phyloP scores from a whole-genome alignment of 2,888 invertebrate genomes.

The Buathra laborator region DNA sequence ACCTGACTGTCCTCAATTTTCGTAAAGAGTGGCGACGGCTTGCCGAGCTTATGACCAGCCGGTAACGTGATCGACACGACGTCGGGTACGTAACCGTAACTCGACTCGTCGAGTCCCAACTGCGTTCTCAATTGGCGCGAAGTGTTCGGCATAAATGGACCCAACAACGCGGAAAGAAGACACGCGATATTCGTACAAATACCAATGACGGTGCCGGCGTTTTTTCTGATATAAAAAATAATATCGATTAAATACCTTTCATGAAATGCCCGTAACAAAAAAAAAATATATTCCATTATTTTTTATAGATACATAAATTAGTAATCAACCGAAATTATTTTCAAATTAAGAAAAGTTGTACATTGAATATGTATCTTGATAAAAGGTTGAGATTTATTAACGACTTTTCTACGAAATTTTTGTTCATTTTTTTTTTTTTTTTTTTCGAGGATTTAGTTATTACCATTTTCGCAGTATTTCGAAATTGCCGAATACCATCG shows the following conservation, averaged over 20 bases:
- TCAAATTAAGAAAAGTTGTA: too few relatives aligned
- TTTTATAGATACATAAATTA: too few relatives aligned
- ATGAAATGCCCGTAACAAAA: neutral
- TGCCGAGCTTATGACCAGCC: conserved; percentile 94
- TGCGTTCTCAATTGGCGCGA: conserved; percentile 90
- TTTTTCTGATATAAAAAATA: conserved; percentile 83
- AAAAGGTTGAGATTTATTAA: too few relatives aligned
- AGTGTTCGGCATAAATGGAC: conserved; percentile 96
- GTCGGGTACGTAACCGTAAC: conserved; percentile 82
- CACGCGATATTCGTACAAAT: conserved; percentile 93
- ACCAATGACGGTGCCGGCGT: conserved; percentile 94
- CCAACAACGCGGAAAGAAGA: conserved; percentile 92
- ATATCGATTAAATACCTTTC: neutral
- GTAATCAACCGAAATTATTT: too few relatives aligned
- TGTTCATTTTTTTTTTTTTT: neutral
- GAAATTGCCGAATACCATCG: conserved; percentile 24
- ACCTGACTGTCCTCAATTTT: conserved; percentile 94
- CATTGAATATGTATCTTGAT: too few relatives aligned
- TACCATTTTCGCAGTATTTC: neutral
- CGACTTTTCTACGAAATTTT: too few relatives aligned
- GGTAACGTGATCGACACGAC: conserved; percentile 87
- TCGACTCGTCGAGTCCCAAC: conserved; percentile 86
- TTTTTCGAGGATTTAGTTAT: neutral
- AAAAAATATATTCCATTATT: too few relatives aligned
- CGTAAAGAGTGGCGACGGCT: conserved; percentile 95